Evolutionary conservation across 1,140 invertebrate species (phyloP).

Genomic region (Aphis craccivora): DNA sequence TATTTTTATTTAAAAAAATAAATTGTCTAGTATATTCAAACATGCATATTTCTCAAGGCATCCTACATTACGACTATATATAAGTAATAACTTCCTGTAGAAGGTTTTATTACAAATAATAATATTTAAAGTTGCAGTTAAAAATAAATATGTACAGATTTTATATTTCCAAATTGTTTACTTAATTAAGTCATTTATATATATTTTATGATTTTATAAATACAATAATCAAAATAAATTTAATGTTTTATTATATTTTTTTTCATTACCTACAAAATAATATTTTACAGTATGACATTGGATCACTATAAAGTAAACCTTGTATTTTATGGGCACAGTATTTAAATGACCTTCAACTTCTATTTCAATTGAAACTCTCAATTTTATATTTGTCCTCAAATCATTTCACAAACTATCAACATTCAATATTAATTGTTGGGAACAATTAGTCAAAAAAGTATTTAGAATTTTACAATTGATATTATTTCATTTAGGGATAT

Average conservation of each 20-base stretch:
- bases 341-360: constrained; percentile 36
- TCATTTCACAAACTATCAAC: not conserved
- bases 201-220: not conserved
- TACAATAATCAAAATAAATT: not conserved
- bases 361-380: constrained; percentile 17
- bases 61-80: not conserved
- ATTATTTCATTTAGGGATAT: not conserved
- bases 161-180: not conserved
- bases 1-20: not conserved
- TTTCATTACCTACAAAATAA: not conserved
- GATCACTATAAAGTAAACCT: constrained; percentile 19
- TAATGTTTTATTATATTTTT: not conserved
- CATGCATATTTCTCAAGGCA: not conserved
- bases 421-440: not conserved
- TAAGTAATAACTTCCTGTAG: not conserved
- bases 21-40: not conserved
- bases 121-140: not conserved
- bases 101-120: not conserved
- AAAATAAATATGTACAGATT: not conserved
- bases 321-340: not conserved
- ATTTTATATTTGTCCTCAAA: not conserved
- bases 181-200: not conserved
- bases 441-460: not conserved
- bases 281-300: constrained; percentile 28
- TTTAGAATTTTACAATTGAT: not conserved